A percentile compares a stretch with the other conserved stretches of the same genome.
Evolutionary conservation across 23 tunicate genomes (phyloP).

Genomic region (Halocynthia roretzi): DNA sequence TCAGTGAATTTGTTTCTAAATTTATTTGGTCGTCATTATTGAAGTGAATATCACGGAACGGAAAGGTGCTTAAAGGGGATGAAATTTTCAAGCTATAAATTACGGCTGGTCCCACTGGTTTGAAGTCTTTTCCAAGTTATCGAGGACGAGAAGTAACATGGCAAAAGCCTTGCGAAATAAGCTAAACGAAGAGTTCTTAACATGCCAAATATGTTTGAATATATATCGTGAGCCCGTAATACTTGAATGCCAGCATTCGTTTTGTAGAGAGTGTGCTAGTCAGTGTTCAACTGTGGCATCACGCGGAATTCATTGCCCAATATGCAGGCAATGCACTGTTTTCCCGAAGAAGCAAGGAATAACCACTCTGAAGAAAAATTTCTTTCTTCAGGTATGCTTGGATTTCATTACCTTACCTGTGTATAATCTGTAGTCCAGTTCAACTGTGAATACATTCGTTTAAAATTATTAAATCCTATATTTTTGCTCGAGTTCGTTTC

Average conservation of each 20-base stretch:
- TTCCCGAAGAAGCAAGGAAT: constrained; percentile 34
- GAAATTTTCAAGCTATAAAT: no score
- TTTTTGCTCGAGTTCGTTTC: neutral
- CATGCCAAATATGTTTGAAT: constrained; percentile 40
- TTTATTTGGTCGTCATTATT: no score
- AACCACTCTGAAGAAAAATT: constrained; percentile 29
- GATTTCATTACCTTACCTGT: neutral
- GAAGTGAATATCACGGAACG: no score
- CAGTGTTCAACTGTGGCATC: constrained; percentile 25
- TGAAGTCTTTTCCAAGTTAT: no score
- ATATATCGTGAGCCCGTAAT: constrained; percentile 32
- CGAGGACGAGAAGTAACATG: no score
- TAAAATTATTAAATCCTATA: neutral
- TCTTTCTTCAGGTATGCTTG: constrained; percentile 34
- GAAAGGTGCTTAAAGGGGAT: no score
- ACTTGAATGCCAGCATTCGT: constrained; percentile 47
- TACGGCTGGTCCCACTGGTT: no score
- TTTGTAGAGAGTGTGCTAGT: constrained; percentile 32
- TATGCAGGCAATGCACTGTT: constrained; percentile 31
- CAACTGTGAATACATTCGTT: neutral
- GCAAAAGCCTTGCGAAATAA: constrained; percentile 38
- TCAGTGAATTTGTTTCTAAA: no score
- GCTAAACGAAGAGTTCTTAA: constrained; percentile 46
- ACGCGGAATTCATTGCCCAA: constrained; percentile 36
- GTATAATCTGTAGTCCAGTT: neutral